Evolutionary conservation across 2,888 invertebrate species (phyloP), one percentile per base, ranked within the genome.

Genomic region (Perdita meconis): DNA sequence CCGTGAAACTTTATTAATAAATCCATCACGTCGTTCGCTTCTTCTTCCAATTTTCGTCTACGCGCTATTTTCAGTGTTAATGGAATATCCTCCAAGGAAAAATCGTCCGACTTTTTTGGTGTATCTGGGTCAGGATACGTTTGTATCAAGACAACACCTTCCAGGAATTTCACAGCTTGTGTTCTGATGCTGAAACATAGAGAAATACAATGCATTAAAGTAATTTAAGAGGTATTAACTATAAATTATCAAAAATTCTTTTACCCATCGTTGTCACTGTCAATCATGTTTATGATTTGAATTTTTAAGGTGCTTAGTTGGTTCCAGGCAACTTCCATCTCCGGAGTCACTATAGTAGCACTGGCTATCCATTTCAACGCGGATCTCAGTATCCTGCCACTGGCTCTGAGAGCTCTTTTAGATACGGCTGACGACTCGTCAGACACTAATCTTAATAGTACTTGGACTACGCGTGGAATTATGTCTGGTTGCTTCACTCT

Each of bases 211-310:
- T 44, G 72, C n/a, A n/a, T n/a, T n/a, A n/a, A n/a, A 57, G 13
- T n/a, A n/a, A n/a, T n/a, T n/a, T 47, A 19, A 47, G 5, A 57
- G 6, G n/a, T n/a, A n/a, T n/a, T n/a, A n/a, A n/a, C n/a, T n/a
- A n/a, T n/a, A n/a, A n/a, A n/a, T n/a, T n/a, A n/a, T n/a, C n/a
- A n/a, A n/a, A n/a, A n/a, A n/a, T 61, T 13, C 6, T 50, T 87
- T 88, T 90, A 95, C 95, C 98, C 99, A 93, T 99, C 99, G 92
- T 99, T 99, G 86, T 98, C 98, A 87, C 97, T 97, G 91, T 99
- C 99, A 75, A 99, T 96, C 95, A 98, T 95, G 87, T 97, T 96
- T 44, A 97, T 94, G 73, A 99, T 96, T 88, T 96, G 94, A 2
- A 96, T 93, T 93, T 99, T 99, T 64, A 99, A 94, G 60, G 96